Evolutionary conservation across 2,797 vertebrate species (phyloP), one percentile per base, ranked within the genome.

Genomic region (Bryconaethiops microstoma): DNA sequence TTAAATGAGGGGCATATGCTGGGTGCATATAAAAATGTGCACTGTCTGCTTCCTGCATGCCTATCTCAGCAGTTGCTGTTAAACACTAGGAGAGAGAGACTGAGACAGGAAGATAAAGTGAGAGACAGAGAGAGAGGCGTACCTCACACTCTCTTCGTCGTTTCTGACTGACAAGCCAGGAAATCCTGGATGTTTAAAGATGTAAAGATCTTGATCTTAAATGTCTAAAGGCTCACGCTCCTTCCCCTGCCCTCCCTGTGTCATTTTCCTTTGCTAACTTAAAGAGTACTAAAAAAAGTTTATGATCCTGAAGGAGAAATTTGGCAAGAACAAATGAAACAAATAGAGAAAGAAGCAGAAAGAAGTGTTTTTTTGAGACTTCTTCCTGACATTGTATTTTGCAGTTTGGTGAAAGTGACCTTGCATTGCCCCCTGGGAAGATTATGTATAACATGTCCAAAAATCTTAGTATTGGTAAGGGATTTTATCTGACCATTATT

Each of bases 131-230:
- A 60, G 57, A 21, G 8, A 10, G 57, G 14, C 63, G 57, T 35
- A 64, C 57, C 48, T 79, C 42, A 67, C 16, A 21, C 29, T 80
- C 52, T 55, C 50, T 17, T 54, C 6, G 40, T 50, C 35, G 48
- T 76, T 65, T 55, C 59, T 79, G 73, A 72, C 70, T 65, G 68
- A 73, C 50, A 62, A 77, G 63, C 76, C 67, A 63, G 68, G 62
- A 83, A 83, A 83, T 77, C 74, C 74, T 77, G 50, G 57, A 57
- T 73, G 68, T 73, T 72, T 80, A 68, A 83, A 68, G 68, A 67
- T 50, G 19, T 48, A 73, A 54, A 54, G 72, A 71, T 83, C 65
- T 80, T 80, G 74, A 80, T 77, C 74, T 80, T 77, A 50, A 73
- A 83, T 79, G 82, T 83, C 72, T 76, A 79, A 71, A 83, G 54